A percentile compares a stretch with the other conserved stretches of the same genome.
Conservation (phyloP, 2,797 vertebrate species). For the Ctenopoma multispine region DNA sequence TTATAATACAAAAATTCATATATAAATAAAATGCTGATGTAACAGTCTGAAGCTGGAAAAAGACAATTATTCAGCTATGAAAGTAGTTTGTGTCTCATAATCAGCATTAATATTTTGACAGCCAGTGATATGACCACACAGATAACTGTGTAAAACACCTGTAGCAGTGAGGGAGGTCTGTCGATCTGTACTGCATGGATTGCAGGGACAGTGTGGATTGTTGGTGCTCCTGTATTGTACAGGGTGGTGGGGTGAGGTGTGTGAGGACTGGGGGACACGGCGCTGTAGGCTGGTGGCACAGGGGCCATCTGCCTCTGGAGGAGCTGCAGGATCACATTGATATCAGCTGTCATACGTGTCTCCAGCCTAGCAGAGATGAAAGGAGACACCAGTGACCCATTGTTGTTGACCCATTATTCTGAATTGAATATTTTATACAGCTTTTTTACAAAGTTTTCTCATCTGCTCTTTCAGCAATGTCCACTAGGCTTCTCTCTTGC, state of each 20-base stretch:
- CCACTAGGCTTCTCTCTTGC: slow-evolving; percentile 31
- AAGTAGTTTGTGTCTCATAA: too few species aligned
- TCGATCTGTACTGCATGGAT: slow-evolving; percentile 68
- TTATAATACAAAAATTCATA: too few species aligned
- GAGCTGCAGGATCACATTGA: slow-evolving; percentile 94
- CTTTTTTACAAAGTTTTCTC: neutral
- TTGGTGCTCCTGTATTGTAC: slow-evolving; percentile 66
- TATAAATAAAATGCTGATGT: too few species aligned
- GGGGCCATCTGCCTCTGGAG: slow-evolving; percentile 92
- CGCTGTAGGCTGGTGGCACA: slow-evolving; percentile 89
- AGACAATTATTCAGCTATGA: too few species aligned
- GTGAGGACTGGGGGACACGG: slow-evolving; percentile 83
- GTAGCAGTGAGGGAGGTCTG: slow-evolving; percentile 71
- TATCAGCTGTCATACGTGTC: slow-evolving; percentile 94
- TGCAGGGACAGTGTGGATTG: slow-evolving; percentile 74
- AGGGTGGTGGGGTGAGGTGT: slow-evolving; percentile 70
- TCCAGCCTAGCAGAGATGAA: slow-evolving; percentile 86
- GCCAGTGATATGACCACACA: too few species aligned
- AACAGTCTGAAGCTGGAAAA: too few species aligned
- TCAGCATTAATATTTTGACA: too few species aligned
- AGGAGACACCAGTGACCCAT: neutral
- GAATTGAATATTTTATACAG: neutral
- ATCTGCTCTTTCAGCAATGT: slow-evolving; percentile 15
- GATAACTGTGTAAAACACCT: slow-evolving; percentile 44
- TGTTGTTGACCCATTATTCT: slow-evolving; percentile 1